These are phyloP conservation scores for Lithobates sylvaticus DNA, from an alignment of 2,797 vertebrate genomes.

Conservation along the genomic window DNA sequence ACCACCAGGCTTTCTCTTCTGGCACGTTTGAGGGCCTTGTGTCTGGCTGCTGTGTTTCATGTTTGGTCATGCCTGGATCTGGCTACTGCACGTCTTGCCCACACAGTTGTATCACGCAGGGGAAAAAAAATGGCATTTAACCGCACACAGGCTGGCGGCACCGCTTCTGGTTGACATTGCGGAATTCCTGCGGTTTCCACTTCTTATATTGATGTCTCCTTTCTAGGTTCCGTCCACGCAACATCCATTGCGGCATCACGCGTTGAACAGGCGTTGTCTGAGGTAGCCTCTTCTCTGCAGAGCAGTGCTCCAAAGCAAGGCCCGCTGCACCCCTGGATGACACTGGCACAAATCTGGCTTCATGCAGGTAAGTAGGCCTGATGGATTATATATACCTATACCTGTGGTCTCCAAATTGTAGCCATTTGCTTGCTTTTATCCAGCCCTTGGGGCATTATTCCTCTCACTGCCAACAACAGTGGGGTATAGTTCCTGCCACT, in stretches of 20 bases:
- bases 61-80: neutral
- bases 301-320: slow-evolving; percentile 96
- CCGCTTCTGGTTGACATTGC: neutral
- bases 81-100: slow-evolving; percentile 7
- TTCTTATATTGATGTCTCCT: neutral
- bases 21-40: neutral
- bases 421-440: too few relatives aligned
- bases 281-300: slow-evolving; percentile 95
- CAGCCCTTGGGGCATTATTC: too few relatives aligned
- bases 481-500: too few relatives aligned
- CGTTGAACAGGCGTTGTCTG: slow-evolving; percentile 95
- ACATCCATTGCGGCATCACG: slow-evolving; percentile 96
- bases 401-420: too few relatives aligned
- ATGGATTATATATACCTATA: too few relatives aligned
- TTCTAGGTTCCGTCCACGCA: slow-evolving; percentile 92
- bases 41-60: neutral
- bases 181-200: too few relatives aligned
- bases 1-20: neutral
- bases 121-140: neutral
- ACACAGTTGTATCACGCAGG: neutral
- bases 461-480: too few relatives aligned
- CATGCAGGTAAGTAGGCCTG: slow-evolving; percentile 86
- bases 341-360: slow-evolving; percentile 97
- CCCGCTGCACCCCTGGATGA: slow-evolving; percentile 97
- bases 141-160: neutral